Evolutionary conservation across 37 sponge, comb jelly and placozoan species (phyloP).

Genomic region (Haliclona indistincta): DNA sequence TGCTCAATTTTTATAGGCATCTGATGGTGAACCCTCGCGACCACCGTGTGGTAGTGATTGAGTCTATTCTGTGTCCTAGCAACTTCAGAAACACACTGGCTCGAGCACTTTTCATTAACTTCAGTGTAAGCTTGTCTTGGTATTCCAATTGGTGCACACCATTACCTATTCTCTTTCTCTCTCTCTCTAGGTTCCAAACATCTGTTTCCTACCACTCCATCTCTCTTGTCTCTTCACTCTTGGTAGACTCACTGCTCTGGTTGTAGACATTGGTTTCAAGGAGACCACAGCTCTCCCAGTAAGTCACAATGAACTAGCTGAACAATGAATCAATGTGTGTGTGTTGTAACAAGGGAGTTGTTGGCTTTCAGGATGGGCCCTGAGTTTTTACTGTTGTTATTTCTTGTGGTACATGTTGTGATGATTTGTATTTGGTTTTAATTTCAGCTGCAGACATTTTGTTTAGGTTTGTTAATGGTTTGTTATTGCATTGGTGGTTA

Average conservation of each 20-base stretch:
- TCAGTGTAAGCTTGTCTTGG: slow-evolving; percentile 57
- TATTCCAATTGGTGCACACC: too few relatives aligned
- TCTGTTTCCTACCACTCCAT: slow-evolving; percentile 69
- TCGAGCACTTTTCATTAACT: slow-evolving; percentile 70
- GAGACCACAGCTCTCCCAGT: slow-evolving; percentile 85
- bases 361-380: too few relatives aligned
- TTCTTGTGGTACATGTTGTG: too few relatives aligned
- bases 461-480: too few relatives aligned
- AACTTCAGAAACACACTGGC: slow-evolving; percentile 84
- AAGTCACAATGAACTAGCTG: slow-evolving; percentile 33
- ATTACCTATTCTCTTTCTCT: not conserved
- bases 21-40: slow-evolving; percentile 82
- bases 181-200: slow-evolving; percentile 59
- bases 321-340: too few relatives aligned
- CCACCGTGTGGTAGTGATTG: slow-evolving; percentile 78
- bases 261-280: slow-evolving; percentile 77
- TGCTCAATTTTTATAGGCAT: slow-evolving; percentile 37
- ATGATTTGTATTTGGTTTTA: too few relatives aligned
- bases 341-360: too few relatives aligned
- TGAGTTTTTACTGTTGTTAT: too few relatives aligned
- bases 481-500: too few relatives aligned
- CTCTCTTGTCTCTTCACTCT: slow-evolving; percentile 63
- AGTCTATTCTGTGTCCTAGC: slow-evolving; percentile 72
- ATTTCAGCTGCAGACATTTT: too few relatives aligned
- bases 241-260: slow-evolving; percentile 66